phyloP scores from a whole-genome alignment of 2,113 vertebrate genomes.

The Egretta garzetta region DNA sequence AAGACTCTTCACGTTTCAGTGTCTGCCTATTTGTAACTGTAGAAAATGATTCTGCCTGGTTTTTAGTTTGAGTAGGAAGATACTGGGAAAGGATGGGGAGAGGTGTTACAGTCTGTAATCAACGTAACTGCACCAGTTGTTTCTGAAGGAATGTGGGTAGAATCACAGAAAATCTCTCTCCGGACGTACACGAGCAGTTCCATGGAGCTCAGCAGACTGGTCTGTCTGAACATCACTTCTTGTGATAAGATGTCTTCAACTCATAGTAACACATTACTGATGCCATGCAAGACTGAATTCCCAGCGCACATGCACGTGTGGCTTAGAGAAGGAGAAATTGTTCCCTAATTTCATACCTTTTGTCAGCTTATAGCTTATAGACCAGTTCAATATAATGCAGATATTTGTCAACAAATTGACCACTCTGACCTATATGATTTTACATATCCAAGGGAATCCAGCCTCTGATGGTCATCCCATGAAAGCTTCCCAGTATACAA shows the following conservation, averaged over 20 bases:
- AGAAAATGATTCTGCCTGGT: neutral
- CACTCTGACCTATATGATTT: constrained; percentile 58
- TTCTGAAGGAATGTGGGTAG: neutral
- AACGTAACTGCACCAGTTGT: neutral
- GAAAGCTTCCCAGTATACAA: neutral
- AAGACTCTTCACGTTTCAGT: neutral
- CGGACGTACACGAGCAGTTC: neutral
- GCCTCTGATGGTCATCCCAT: constrained; percentile 14
- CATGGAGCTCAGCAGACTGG: neutral
- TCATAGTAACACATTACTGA: neutral
- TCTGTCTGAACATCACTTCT: neutral
- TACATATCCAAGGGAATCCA: constrained; percentile 67
- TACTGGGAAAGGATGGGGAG: neutral
- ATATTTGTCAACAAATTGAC: constrained; percentile 60
- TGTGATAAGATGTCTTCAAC: neutral
- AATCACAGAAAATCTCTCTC: neutral
- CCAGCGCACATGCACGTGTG: accelerated
- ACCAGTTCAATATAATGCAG: constrained; percentile 40
- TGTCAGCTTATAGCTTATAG: neutral
- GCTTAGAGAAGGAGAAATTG: neutral
- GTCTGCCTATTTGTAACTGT: neutral
- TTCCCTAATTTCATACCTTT: neutral
- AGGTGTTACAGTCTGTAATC: neutral
- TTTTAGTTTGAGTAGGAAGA: neutral
- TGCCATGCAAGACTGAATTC: neutral